phyloP scores from a whole-genome alignment of 1,140 invertebrate species.

The Camponotus vicinus region DNA sequence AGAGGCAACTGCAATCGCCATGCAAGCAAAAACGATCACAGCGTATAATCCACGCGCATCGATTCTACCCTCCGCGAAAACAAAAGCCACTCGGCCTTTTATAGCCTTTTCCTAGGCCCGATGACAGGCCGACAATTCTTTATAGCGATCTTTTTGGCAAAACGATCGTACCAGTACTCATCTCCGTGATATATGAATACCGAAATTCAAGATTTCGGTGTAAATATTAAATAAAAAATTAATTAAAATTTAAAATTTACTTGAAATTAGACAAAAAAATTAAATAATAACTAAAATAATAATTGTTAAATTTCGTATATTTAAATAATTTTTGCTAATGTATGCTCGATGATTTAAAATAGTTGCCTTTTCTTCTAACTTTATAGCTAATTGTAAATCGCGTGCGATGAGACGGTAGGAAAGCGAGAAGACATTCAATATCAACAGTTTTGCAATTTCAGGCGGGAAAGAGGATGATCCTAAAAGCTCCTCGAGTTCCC shows the following conservation, averaged over 20 bases:
- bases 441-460: conserved; percentile 71
- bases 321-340: not conserved
- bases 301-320: not conserved
- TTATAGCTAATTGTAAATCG: conserved; percentile 5
- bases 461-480: conserved; percentile 85
- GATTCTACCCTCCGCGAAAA: conserved; percentile 69
- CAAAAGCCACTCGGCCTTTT: conserved; percentile 50
- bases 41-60: conserved; percentile 65
- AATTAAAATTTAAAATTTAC: not conserved
- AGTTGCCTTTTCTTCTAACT: not conserved
- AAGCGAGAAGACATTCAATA: conserved; percentile 27
- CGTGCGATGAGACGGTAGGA: not conserved
- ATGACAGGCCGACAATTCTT: conserved; percentile 42
- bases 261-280: not conserved
- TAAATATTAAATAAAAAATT: not conserved
- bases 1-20: conserved; percentile 72
- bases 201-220: not conserved
- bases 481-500: conserved; percentile 85
- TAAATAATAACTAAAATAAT: conserved; percentile 12
- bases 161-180: not conserved
- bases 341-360: not conserved
- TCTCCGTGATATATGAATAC: not conserved
- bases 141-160: conserved; percentile 34
- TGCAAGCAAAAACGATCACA: conserved; percentile 60
- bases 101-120: conserved; percentile 1